Evolutionary conservation across 1,140 invertebrate genomes (phyloP).

Genomic region (Hylaeus volcanicus): DNA sequence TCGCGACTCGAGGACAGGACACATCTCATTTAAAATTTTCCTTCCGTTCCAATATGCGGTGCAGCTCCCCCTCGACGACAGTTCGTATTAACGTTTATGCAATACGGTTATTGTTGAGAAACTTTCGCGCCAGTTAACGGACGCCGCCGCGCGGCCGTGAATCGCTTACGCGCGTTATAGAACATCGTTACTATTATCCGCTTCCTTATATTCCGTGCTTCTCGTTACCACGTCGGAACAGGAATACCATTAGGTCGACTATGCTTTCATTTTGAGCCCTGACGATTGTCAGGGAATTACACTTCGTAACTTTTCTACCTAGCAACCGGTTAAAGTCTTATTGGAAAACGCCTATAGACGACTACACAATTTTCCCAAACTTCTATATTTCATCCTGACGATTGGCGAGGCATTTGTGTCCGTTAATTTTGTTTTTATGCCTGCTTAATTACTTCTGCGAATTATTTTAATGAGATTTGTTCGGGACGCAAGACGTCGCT

Average conservation of each 20-base stretch:
- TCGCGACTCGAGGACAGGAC: too few relatives aligned
- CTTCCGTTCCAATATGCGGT: not conserved
- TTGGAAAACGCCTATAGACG: too few relatives aligned
- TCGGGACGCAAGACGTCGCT: not conserved
- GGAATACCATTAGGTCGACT: slow-evolving; percentile 9
- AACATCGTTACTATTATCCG: slow-evolving; percentile 22
- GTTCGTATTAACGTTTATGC: slow-evolving; percentile 19
- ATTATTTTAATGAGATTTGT: slow-evolving; percentile 37
- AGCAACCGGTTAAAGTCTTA: too few relatives aligned
- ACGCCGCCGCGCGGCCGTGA: not conserved
- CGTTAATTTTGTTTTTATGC: not conserved
- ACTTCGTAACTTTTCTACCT: not conserved
- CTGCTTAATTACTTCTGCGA: not conserved
- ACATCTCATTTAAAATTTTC: not conserved
- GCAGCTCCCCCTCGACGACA: not conserved
- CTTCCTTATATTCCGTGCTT: not conserved
- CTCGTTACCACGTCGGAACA: not conserved
- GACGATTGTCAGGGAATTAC: not conserved
- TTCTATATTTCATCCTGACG: too few relatives aligned
- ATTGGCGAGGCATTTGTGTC: too few relatives aligned
- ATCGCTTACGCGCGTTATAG: slow-evolving; percentile 17
- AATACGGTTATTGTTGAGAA: slow-evolving; percentile 12
- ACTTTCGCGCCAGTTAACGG: slow-evolving; percentile 7
- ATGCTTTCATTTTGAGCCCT: not conserved
- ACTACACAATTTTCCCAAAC: too few relatives aligned